These are phyloP conservation scores for Drosophila pseudoananassae DNA, from an alignment of 1,140 invertebrate genomes.

Conservation along the genomic window DNA sequence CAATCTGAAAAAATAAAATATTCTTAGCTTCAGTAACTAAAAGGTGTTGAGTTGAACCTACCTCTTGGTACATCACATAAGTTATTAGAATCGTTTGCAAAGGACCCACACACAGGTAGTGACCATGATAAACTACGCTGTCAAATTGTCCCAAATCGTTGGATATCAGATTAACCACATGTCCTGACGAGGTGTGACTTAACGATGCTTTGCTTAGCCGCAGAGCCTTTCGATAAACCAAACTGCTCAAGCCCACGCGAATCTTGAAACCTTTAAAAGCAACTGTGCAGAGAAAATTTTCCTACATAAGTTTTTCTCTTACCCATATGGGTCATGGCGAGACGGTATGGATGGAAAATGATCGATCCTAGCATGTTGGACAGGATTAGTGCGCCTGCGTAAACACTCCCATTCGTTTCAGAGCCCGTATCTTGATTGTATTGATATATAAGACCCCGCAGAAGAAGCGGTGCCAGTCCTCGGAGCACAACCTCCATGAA, in stretches of 20 bases:
- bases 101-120: no score
- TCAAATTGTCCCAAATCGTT: constrained; percentile 93
- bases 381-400: constrained; percentile 88
- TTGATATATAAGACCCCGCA: constrained; percentile 89
- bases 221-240: constrained; percentile 92
- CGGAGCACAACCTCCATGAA: constrained; percentile 82
- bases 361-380: constrained; percentile 89
- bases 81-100: no score
- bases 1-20: no score
- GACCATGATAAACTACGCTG: no score
- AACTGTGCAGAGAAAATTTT: background rate
- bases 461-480: constrained; percentile 89
- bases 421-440: constrained; percentile 84
- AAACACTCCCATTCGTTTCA: constrained; percentile 86
- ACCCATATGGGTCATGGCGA: constrained; percentile 89
- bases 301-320: background rate
- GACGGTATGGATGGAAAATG: constrained; percentile 91
- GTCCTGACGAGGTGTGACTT: constrained; percentile 91
- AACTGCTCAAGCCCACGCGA: constrained; percentile 90
- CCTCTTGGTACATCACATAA: no score
- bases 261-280: constrained; percentile 87
- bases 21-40: no score
- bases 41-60: no score
- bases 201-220: constrained; percentile 89
- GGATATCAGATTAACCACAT: constrained; percentile 96